These are phyloP conservation scores for Spheniscus humboldti DNA, from an alignment of 2,797 vertebrate genomes.

Conservation along the genomic window DNA sequence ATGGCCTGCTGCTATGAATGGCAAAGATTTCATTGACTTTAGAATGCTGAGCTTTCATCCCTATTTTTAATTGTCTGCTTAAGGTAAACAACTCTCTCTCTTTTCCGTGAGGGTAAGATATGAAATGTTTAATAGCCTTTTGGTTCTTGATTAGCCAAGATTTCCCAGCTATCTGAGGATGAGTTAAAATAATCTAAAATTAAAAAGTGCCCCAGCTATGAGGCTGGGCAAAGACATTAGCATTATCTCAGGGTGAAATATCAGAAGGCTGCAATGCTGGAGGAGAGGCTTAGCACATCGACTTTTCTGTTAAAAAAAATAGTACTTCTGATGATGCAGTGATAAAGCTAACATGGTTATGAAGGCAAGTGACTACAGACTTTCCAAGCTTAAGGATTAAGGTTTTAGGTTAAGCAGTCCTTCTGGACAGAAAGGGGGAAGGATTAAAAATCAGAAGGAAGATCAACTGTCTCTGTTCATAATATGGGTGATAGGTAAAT, in stretches of 20 bases:
- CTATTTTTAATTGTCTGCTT: background rate
- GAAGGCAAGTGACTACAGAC: conserved; percentile 65
- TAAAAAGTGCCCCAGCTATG: background rate
- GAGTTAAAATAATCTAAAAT: conserved; percentile 30
- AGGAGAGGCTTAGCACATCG: conserved; percentile 68
- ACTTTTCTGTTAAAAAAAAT: conserved; percentile 59
- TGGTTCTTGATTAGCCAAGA: background rate
- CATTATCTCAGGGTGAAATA: conserved; percentile 56
- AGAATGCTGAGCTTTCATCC: background rate
- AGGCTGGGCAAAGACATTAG: conserved; percentile 25
- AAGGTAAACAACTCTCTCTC: background rate
- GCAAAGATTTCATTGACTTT: background rate
- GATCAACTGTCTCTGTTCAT: conserved; percentile 19
- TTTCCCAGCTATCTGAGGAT: background rate
- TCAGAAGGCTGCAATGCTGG: conserved; percentile 52
- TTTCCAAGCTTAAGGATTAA: conserved; percentile 68
- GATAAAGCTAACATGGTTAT: conserved; percentile 63
- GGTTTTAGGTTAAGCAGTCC: conserved; percentile 66
- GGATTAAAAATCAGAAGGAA: conserved; percentile 65
- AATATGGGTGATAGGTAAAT: conserved; percentile 46
- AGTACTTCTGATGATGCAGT: conserved; percentile 39
- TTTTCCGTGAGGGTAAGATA: background rate
- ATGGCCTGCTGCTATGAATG: background rate
- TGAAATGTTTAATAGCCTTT: background rate
- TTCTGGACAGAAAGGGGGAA: conserved; percentile 51